Conservation (phyloP, 2,113 vertebrate species). For the Hiodon tergisus region DNA sequence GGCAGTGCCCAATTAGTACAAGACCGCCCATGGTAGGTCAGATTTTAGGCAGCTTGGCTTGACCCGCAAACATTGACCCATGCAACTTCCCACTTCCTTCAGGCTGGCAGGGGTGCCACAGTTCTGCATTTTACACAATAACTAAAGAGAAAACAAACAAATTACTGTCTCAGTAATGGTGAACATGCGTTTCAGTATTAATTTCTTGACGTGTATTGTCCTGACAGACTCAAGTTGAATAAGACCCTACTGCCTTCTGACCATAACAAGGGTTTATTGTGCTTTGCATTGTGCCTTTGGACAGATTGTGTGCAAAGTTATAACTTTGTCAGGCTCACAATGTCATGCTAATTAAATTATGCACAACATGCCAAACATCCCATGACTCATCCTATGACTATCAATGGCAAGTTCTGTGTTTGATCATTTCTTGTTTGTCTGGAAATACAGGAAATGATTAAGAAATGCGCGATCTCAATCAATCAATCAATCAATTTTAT, state of each 20-base stretch:
- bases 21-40: too few relatives aligned
- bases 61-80: too few relatives aligned
- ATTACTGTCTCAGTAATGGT: background rate
- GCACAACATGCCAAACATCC: background rate
- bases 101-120: too few relatives aligned
- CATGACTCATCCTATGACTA: background rate
- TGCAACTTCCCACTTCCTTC: too few relatives aligned
- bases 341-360: constrained; percentile 10
- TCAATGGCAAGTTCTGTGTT: background rate
- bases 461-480: too few relatives aligned
- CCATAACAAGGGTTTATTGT: background rate
- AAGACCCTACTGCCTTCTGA: background rate
- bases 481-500: too few relatives aligned
- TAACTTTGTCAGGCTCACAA: constrained; percentile 5
- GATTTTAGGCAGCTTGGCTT: too few relatives aligned
- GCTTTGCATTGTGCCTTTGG: background rate
- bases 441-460: too few relatives aligned
- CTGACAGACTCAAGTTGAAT: background rate
- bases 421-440: background rate
- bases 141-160: background rate
- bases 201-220: background rate
- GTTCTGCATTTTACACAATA: background rate
- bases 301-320: background rate
- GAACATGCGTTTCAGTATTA: background rate
- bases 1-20: too few relatives aligned